Base-by-base conservation (phyloP, 2,797 vertebrate genomes). In the Melanitta fusca region DNA sequence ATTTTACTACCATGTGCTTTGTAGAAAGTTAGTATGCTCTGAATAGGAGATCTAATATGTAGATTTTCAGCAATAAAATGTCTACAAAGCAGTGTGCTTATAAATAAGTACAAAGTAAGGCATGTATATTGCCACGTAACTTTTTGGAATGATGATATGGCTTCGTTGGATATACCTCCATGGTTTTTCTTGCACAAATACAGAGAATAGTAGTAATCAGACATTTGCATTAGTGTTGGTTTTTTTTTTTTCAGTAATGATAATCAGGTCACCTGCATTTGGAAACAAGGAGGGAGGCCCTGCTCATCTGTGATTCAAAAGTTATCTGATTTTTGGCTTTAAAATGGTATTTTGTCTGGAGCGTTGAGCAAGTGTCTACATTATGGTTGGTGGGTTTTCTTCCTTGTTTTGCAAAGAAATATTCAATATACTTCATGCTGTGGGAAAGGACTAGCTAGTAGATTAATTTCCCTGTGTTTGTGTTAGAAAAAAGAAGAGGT, bases 391-490 rank as follows among this genome's bases (percentile, higher is more conserved):
- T 88, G 66, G 51, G 14, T 28, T 85, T 83, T 87, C 28, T 77
- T 78, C 61, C 10, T 34, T 73, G 49, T 68, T 89, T 83, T 90
- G 61, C 69, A 62, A 90, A 94, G 79, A 89, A 70, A 61, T 47
- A 34, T 13, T 83, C 12, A 6, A 86, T 72, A 8, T 9, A 11
- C 54, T 91, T 91, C 6, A 8, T 70, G 20, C 51, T 95, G 75
- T 91, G 85, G 70, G 78, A 93, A 86, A 88, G 58, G 38, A 51
- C 54, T 72, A 24, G 27, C 54, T 94, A 25, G 45, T 71, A 58
- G 57, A 47, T 93, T 91, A 22, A 49, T 79, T 94, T 96, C n/a
- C 65, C 38, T 58, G 32, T 91, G 69, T 74, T 80, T 70, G 22
- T 88, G 39, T 77, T 93, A 86, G 61, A 38, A 64, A 82, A 90